These are phyloP conservation scores for Cosmia trapezina DNA, from an alignment of 2,888 invertebrate species.

Conservation along the genomic window DNA sequence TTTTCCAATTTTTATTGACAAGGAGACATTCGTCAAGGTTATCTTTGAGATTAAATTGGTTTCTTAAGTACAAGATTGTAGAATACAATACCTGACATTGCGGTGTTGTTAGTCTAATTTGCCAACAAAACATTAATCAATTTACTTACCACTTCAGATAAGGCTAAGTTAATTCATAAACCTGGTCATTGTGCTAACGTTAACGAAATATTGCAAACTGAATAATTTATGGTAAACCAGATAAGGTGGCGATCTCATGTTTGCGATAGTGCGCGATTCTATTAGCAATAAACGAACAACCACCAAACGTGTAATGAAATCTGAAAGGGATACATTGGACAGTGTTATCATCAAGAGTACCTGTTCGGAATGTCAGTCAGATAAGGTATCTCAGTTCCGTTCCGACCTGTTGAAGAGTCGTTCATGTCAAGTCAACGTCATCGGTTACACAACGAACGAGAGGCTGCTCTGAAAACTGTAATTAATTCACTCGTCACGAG, in stretches of 20 bases:
- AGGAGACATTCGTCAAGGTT: constrained; percentile 22
- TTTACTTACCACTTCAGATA: constrained; percentile 11
- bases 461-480: constrained; percentile 65
- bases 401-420: constrained; percentile 67
- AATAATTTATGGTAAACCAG: constrained; percentile 33
- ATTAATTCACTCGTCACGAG: constrained; percentile 69
- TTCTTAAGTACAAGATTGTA: constrained; percentile 6
- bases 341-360: constrained; percentile 66
- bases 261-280: constrained; percentile 36
- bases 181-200: constrained; percentile 22
- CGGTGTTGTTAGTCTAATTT: constrained; percentile 10
- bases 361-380: constrained; percentile 66
- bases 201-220: constrained; percentile 26
- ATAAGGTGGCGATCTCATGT: constrained; percentile 30
- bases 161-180: constrained; percentile 12
- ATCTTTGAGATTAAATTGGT: constrained; percentile 30
- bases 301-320: constrained; percentile 45
- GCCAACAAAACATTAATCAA: constrained; percentile 27
- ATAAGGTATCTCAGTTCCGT: constrained; percentile 75
- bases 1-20: not conserved
- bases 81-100: constrained; percentile 1
- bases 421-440: constrained; percentile 68
- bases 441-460: constrained; percentile 66
- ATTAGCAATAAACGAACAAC: constrained; percentile 26
- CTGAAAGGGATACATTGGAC: constrained; percentile 57